These are phyloP conservation scores for Peromyscus eremicus DNA, from an alignment of 2,797 vertebrate species.

Conservation along the genomic window DNA sequence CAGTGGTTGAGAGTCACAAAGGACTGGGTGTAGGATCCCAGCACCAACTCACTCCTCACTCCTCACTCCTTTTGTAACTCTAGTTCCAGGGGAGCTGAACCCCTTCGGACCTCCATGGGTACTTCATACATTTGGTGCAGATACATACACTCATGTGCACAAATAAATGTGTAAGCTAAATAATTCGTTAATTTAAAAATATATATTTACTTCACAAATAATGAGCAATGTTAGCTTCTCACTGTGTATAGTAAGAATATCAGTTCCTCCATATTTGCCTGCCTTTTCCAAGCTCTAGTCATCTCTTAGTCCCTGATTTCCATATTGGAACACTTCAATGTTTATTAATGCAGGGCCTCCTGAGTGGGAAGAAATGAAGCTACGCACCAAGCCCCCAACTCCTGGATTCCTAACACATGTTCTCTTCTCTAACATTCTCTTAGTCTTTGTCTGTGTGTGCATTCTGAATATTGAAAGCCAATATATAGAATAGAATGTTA, in stretches of 20 bases:
- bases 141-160: too few relatives aligned
- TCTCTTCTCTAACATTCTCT: not conserved
- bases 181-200: too few relatives aligned
- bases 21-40: not conserved
- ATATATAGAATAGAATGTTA: not conserved
- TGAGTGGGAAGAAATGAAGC: not conserved
- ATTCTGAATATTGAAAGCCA: conserved; percentile 29
- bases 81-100: not conserved
- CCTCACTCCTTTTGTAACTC: not conserved
- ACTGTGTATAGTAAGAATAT: not conserved
- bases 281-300: too few relatives aligned
- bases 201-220: not conserved
- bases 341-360: not conserved
- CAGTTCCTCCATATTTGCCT: not conserved
- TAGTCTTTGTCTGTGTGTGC: not conserved
- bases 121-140: not conserved
- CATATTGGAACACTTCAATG: not conserved
- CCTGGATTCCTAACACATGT: not conserved
- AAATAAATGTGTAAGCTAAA: not conserved
- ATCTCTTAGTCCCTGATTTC: not conserved
- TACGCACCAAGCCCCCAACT: not conserved
- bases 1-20: not conserved
- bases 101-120: not conserved
- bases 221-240: not conserved
- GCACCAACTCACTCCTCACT: not conserved